These are phyloP conservation scores for Hyles euphorbiae DNA, from an alignment of 1,140 invertebrate species.

Conservation along the genomic window DNA sequence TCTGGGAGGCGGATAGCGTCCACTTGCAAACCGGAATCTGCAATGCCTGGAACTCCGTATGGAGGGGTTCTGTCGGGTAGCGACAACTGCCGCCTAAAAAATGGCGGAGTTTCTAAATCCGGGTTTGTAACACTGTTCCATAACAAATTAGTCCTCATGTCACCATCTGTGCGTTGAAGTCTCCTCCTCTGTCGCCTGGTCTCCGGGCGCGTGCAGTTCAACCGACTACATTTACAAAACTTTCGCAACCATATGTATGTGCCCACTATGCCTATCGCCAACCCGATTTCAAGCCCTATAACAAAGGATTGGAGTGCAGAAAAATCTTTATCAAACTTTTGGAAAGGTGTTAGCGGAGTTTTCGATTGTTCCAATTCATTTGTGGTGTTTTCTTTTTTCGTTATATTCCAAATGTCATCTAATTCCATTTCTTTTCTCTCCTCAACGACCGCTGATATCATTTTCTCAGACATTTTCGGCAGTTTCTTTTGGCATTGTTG, in stretches of 20 bases:
- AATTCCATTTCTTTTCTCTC: constrained; percentile 45
- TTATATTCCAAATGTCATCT: constrained; percentile 59
- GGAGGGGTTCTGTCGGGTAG: constrained; percentile 40
- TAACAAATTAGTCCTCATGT: constrained; percentile 57
- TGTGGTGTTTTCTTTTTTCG: constrained; percentile 30
- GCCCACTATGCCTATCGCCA: constrained; percentile 57
- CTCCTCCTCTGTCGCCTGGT: constrained; percentile 35
- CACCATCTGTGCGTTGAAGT: constrained; percentile 38
- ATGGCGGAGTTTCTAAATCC: constrained; percentile 61
- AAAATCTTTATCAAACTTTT: constrained; percentile 63
- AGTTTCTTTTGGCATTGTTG: constrained; percentile 48
- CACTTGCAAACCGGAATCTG: constrained; percentile 25
- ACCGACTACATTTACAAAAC: constrained; percentile 47
- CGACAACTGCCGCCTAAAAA: constrained; percentile 46
- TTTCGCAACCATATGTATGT: constrained; percentile 64
- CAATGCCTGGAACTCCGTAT: constrained; percentile 29
- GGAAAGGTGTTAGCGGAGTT: constrained; percentile 43
- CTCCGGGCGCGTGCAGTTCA: constrained; percentile 32
- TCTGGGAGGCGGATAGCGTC: constrained; percentile 38
- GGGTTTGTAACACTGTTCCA: constrained; percentile 53
- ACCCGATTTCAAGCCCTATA: constrained; percentile 61
- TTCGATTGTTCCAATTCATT: constrained; percentile 13
- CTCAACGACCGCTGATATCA: constrained; percentile 42
- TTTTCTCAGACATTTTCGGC: constrained; percentile 66
- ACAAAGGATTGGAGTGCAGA: constrained; percentile 62